phyloP scores from a whole-genome alignment of 2,888 invertebrate genomes.

The Cetonia aurata region DNA sequence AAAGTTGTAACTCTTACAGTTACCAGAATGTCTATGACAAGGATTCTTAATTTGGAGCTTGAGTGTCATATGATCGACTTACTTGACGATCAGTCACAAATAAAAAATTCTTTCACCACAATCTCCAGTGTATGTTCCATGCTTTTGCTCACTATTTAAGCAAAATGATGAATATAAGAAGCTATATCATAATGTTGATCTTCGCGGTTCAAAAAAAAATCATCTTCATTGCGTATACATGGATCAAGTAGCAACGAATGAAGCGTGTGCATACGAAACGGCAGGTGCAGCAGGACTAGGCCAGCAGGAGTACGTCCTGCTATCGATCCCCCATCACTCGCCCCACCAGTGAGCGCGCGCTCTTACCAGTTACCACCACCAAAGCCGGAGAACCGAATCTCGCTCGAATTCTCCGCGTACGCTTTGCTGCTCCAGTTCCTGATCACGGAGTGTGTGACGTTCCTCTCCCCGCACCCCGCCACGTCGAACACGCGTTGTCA shows the following conservation, averaged over 20 bases:
- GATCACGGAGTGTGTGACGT: conserved; percentile 30
- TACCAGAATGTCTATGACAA: too few relatives aligned
- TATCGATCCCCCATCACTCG: conserved; percentile 43
- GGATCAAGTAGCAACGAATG: neutral
- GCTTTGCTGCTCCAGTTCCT: conserved; percentile 37
- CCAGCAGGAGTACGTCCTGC: conserved; percentile 46
- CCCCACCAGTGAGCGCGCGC: conserved; percentile 37
- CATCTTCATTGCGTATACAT: too few relatives aligned
- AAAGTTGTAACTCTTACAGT: too few relatives aligned
- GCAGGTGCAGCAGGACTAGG: conserved; percentile 48
- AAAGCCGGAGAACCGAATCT: conserved; percentile 11
- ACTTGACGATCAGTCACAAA: too few relatives aligned
- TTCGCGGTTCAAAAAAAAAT: too few relatives aligned
- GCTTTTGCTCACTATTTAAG: too few relatives aligned
- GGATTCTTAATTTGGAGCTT: too few relatives aligned
- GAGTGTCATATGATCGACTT: too few relatives aligned
- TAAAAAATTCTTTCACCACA: too few relatives aligned
- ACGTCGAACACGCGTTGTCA: conserved; percentile 17
- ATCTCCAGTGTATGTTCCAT: too few relatives aligned
- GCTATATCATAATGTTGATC: too few relatives aligned
- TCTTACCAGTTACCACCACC: conserved; percentile 12
- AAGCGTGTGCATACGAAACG: conserved; percentile 35
- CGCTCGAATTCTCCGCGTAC: conserved; percentile 1
- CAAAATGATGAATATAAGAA: too few relatives aligned
- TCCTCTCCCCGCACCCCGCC: conserved; percentile 6